A percentile compares a stretch with the other conserved stretches of the same genome.
These are phyloP conservation scores for Lasioglossum lativentre DNA, from an alignment of 2,888 invertebrate genomes.

Conservation along the genomic window DNA sequence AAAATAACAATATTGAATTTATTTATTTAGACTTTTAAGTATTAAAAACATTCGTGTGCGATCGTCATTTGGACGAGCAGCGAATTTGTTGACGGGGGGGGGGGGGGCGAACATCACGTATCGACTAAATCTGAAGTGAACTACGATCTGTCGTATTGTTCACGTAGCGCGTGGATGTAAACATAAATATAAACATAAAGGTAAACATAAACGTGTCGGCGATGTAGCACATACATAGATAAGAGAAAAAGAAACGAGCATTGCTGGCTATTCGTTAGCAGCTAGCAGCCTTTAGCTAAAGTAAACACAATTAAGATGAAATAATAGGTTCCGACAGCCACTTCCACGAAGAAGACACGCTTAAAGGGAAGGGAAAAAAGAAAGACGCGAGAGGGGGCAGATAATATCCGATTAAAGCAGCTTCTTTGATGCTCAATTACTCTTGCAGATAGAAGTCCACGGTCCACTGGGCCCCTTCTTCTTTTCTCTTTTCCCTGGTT, in stretches of 20 bases:
- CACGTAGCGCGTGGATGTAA: background rate
- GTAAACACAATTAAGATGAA: slow-evolving; percentile 19
- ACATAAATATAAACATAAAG: background rate
- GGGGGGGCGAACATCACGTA: too few species aligned
- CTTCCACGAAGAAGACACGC: slow-evolving; percentile 18
- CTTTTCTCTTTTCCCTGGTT: background rate
- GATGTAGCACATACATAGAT: background rate
- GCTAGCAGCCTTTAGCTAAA: background rate
- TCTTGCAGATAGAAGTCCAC: slow-evolving; percentile 39
- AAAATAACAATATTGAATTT: too few species aligned
- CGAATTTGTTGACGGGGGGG: too few species aligned
- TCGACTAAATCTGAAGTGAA: background rate
- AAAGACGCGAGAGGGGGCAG: slow-evolving; percentile 33
- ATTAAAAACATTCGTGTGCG: too few species aligned
- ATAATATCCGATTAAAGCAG: slow-evolving; percentile 56
- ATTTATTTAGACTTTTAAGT: too few species aligned
- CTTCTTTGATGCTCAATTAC: slow-evolving; percentile 55
- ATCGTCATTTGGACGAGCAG: too few species aligned
- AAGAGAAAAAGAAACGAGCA: background rate
- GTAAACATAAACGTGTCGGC: background rate
- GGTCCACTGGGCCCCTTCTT: slow-evolving; percentile 11
- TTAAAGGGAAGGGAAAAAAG: background rate
- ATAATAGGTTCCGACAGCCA: slow-evolving; percentile 18
- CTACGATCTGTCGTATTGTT: background rate
- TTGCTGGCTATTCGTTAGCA: background rate